phyloP scores from a whole-genome alignment of 2,797 vertebrate genomes.

The Yasuhikotakia modesta region DNA sequence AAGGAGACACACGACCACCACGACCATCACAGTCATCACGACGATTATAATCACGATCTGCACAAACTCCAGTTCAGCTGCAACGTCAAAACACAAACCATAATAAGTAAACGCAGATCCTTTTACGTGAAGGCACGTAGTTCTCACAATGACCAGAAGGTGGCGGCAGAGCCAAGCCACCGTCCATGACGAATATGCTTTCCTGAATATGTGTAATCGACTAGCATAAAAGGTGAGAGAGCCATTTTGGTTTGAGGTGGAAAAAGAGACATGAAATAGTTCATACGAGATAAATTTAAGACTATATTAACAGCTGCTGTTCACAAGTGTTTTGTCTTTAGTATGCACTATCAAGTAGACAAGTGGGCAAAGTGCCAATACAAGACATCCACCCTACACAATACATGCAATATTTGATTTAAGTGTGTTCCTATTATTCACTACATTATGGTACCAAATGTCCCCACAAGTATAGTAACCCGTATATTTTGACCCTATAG shows the following conservation, averaged over 20 bases:
- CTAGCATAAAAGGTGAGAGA: constrained; percentile 1
- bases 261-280: constrained; percentile 17
- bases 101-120: constrained; percentile 4
- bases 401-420: neutral
- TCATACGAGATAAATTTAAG: neutral
- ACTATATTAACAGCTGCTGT: neutral
- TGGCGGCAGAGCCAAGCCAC: constrained; percentile 46
- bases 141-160: constrained; percentile 44
- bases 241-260: constrained; percentile 27
- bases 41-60: constrained; percentile 89
- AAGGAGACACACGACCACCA: constrained; percentile 86
- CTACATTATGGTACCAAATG: too few species aligned
- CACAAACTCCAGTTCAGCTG: constrained; percentile 90
- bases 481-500: too few species aligned
- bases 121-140: neutral
- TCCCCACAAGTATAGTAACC: too few species aligned
- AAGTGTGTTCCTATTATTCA: too few species aligned
- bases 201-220: constrained; percentile 15
- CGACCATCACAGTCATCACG: constrained; percentile 89
- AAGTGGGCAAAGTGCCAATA: constrained; percentile 19
- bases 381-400: constrained; percentile 4
- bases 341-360: constrained; percentile 8
- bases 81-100: constrained; percentile 51
- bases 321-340: neutral
- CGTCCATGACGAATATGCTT: neutral